Evolutionary conservation across 2,113 vertebrate species (phyloP).

Genomic region (Sporophila hypoxantha): DNA sequence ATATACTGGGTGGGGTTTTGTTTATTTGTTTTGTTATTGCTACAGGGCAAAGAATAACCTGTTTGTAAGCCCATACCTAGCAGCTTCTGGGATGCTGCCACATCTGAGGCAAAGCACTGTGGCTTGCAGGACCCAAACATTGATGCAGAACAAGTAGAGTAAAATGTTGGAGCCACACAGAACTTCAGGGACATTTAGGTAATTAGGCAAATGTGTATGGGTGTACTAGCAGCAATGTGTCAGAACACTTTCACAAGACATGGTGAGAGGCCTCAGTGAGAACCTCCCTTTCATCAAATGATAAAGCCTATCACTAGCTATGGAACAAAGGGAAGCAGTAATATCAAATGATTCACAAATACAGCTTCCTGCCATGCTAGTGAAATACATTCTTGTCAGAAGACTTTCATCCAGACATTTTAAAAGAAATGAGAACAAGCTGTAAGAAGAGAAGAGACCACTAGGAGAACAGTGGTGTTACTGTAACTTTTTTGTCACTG

Average conservation of each 20-base stretch:
- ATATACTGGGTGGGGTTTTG: background rate
- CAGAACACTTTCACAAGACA: background rate
- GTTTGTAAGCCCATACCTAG: background rate
- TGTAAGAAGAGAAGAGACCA: background rate
- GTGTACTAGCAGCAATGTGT: background rate
- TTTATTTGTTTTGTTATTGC: background rate
- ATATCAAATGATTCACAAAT: background rate
- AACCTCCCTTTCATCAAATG: background rate
- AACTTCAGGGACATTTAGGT: background rate
- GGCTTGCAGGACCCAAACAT: background rate
- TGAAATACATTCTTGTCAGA: background rate
- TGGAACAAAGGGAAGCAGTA: background rate
- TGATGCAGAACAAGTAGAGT: background rate
- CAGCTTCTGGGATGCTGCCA: background rate
- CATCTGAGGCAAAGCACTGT: background rate
- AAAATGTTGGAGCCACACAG: background rate
- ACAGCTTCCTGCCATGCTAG: background rate
- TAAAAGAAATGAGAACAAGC: constrained; percentile 8
- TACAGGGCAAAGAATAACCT: background rate
- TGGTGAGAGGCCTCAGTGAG: background rate
- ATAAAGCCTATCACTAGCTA: background rate
- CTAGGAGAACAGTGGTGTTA: background rate
- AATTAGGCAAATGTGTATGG: background rate
- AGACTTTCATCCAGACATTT: background rate
- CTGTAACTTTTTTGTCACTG: background rate